phyloP scores from a whole-genome alignment of 2,113 vertebrate genomes.

The Daubentonia madagascariensis region DNA sequence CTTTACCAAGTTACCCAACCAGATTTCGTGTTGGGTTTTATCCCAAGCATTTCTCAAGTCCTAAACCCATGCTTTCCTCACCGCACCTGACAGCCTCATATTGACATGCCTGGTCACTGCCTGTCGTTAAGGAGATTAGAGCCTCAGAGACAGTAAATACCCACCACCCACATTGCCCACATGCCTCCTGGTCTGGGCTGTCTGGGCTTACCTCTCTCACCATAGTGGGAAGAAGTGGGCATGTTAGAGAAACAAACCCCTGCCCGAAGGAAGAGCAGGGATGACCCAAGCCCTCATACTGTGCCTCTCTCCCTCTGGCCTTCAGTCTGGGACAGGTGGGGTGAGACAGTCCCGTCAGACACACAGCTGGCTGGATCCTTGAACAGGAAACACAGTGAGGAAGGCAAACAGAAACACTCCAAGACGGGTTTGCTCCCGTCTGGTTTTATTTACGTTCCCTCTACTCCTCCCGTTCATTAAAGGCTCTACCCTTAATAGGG shows the following conservation, averaged over 20 bases:
- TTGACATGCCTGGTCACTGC: neutral
- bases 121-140: neutral
- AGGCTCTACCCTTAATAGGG: neutral
- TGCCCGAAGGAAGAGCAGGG: neutral
- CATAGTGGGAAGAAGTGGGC: neutral
- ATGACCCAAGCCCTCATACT: neutral
- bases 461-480: neutral
- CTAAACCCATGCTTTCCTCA: neutral
- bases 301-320: neutral
- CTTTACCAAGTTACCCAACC: neutral
- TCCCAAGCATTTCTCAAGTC: neutral
- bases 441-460: neutral
- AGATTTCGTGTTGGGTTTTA: conserved; percentile 3
- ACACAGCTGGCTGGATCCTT: neutral
- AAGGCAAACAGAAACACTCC: neutral
- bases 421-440: neutral
- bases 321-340: neutral
- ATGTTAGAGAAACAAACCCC: neutral
- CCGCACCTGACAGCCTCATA: neutral
- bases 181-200: neutral
- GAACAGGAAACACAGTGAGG: neutral
- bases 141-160: neutral
- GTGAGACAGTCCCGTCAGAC: neutral
- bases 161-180: neutral
- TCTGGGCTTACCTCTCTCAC: neutral